A percentile compares a stretch with the other conserved stretches of the same genome.
Conservation (phyloP, 2,888 invertebrate species). For the Phorcus lineatus region DNA sequence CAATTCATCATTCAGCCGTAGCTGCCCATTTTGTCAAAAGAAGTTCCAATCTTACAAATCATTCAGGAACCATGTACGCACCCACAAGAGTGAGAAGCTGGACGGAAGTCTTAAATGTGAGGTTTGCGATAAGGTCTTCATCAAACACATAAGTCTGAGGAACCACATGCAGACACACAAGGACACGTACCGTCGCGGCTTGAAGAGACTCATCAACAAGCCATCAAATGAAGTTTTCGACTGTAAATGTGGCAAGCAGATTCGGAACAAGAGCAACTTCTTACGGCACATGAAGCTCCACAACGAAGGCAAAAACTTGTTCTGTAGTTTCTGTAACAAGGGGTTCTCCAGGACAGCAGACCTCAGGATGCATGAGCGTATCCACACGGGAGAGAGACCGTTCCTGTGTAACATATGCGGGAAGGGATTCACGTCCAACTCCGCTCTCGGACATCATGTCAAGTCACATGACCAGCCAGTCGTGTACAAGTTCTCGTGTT, state of each 20-base stretch:
- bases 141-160: constrained; percentile 20
- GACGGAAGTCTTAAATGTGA: not conserved
- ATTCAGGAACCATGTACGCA: not conserved
- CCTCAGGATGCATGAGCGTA: not conserved
- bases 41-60: not conserved
- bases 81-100: constrained; percentile 6
- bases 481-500: not conserved
- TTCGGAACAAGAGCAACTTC: constrained; percentile 6
- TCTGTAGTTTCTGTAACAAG: not conserved
- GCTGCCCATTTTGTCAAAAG: constrained; percentile 1
- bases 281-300: constrained; percentile 1
- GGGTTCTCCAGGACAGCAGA: not conserved
- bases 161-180: constrained; percentile 12
- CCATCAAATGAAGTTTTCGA: not conserved
- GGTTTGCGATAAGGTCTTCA: not conserved
- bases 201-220: not conserved
- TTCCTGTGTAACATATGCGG: constrained; percentile 2
- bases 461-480: not conserved
- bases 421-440: not conserved
- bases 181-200: not conserved
- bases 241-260: constrained; percentile 1
- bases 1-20: not conserved
- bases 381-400: constrained; percentile 2
- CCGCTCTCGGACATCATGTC: not conserved
- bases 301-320: not conserved